Conservation (phyloP, 2,888 invertebrate species). For the Leistus spinibarbis region DNA sequence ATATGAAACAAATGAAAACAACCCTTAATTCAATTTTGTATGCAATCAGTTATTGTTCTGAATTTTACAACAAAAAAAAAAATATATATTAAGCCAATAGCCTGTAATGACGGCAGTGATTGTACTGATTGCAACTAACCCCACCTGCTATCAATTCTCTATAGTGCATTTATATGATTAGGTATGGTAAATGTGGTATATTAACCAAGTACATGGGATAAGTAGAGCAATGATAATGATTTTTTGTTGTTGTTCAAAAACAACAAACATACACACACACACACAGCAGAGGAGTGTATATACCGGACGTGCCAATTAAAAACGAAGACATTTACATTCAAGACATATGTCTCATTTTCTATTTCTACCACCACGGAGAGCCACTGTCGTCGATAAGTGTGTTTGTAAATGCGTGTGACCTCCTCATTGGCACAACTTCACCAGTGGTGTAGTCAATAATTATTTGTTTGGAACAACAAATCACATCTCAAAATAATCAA, state of each 20-base stretch:
- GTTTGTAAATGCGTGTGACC: constrained; percentile 19
- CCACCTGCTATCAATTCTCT: no score
- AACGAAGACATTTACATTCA: constrained; percentile 38
- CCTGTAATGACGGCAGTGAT: no score
- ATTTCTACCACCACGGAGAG: constrained; percentile 24
- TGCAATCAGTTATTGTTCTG: no score
- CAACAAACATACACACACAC: constrained; percentile 3
- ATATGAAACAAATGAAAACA: no score
- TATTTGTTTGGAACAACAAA: not conserved
- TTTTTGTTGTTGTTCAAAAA: constrained; percentile 12
- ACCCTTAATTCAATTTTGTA: no score
- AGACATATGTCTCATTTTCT: constrained; percentile 35
- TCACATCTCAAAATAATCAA: not conserved
- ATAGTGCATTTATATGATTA: no score
- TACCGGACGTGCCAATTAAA: constrained; percentile 39
- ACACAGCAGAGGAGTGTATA: not conserved
- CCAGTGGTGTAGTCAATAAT: constrained; percentile 10
- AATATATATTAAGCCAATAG: no score
- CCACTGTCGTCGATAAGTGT: constrained; percentile 25
- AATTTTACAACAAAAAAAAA: no score
- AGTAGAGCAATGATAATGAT: constrained; percentile 9
- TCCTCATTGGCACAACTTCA: constrained; percentile 21
- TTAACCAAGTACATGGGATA: not conserved
- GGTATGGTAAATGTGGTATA: not conserved
- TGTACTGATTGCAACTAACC: no score